phyloP scores from a whole-genome alignment of 2,888 invertebrate species.

The Eledona agricola region DNA sequence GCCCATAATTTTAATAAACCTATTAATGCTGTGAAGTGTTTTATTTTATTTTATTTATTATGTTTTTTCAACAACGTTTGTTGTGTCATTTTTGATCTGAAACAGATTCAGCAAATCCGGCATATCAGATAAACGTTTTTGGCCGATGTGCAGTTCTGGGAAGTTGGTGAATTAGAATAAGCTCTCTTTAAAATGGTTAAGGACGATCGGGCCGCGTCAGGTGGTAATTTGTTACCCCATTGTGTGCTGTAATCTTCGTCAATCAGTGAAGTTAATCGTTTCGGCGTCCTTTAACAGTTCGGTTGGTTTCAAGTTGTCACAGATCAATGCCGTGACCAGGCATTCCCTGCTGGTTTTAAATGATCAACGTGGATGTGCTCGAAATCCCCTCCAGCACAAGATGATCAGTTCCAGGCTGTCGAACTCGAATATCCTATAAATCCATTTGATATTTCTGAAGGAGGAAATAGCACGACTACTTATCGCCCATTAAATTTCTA shows the following conservation, averaged over 20 bases:
- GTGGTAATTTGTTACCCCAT: constrained; percentile 15
- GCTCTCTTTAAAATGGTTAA: too few relatives aligned
- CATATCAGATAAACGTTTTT: too few relatives aligned
- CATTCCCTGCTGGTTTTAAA: constrained; percentile 55
- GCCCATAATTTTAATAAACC: too few relatives aligned
- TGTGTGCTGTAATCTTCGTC: constrained; percentile 17
- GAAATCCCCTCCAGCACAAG: constrained; percentile 50
- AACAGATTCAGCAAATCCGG: too few relatives aligned
- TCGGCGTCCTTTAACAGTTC: constrained; percentile 30
- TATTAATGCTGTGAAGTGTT: too few relatives aligned
- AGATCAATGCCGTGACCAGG: constrained; percentile 54
- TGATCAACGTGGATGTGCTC: constrained; percentile 51
- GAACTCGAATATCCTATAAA: constrained; percentile 55
- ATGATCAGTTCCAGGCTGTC: constrained; percentile 56
- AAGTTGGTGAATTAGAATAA: too few relatives aligned
- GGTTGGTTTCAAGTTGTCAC: constrained; percentile 39
- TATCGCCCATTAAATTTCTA: constrained; percentile 55
- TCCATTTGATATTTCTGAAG: constrained; percentile 55
- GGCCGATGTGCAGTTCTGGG: too few relatives aligned
- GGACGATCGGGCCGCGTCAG: too few relatives aligned
- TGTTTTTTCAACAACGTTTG: too few relatives aligned
- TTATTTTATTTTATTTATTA: too few relatives aligned
- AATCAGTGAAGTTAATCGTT: constrained; percentile 34
- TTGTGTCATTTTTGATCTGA: too few relatives aligned
- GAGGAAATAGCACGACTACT: constrained; percentile 57